Evolutionary conservation across 2,113 vertebrate species (phyloP).

Genomic region (Synodontis membranacea): DNA sequence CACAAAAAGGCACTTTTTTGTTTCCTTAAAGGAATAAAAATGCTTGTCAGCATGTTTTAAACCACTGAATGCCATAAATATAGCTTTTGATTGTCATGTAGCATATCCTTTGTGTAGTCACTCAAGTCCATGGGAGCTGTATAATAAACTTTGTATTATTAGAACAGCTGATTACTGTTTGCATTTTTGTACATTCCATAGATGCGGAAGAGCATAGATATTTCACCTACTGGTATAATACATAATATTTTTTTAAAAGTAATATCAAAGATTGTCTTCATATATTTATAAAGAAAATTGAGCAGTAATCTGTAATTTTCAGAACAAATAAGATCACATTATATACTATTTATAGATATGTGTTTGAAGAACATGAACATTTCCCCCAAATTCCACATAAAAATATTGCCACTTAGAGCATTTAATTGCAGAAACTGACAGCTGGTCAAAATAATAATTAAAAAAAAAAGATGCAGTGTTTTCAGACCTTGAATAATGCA

Average conservation of each 20-base stretch:
- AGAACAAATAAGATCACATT: too few species aligned
- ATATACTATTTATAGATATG: too few species aligned
- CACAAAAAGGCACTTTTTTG: slow-evolving; percentile 42
- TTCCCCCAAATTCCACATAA: too few species aligned
- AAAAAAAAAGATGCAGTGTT: too few species aligned
- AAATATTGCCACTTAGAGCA: too few species aligned
- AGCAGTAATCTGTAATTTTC: too few species aligned
- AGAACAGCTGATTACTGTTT: slow-evolving; percentile 9
- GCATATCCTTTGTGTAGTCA: slow-evolving; percentile 59
- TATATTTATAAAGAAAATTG: too few species aligned
- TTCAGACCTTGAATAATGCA: too few species aligned
- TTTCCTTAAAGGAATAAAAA: slow-evolving; percentile 47
- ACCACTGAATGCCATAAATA: slow-evolving; percentile 60
- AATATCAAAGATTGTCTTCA: background rate
- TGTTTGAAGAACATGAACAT: too few species aligned
- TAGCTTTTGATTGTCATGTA: slow-evolving; percentile 62
- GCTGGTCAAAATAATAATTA: too few species aligned
- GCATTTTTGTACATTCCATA: slow-evolving; percentile 1
- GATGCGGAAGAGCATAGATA: background rate
- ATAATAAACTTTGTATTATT: slow-evolving; percentile 67
- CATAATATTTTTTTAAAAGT: background rate
- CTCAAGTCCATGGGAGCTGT: slow-evolving; percentile 57
- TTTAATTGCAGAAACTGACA: too few species aligned
- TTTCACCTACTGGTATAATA: background rate
- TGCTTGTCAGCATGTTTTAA: slow-evolving; percentile 62